Percentiles rank a stretch among this genome's conserved stretches.
phyloP scores from a whole-genome alignment of 2,888 invertebrate species.

The Rosalia funebris region DNA sequence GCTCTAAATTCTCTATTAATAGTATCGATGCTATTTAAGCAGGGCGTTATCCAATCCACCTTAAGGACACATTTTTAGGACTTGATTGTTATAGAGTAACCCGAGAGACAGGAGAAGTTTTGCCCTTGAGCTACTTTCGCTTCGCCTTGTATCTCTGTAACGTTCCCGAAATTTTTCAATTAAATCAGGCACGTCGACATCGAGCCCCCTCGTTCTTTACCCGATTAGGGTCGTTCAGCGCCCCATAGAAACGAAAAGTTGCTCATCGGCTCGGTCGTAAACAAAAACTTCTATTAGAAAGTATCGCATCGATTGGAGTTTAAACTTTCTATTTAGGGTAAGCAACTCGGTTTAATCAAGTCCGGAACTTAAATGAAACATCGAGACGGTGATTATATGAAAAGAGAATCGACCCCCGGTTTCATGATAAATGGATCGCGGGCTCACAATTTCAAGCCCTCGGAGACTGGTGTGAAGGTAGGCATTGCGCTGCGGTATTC shows the following conservation, averaged over 20 bases:
- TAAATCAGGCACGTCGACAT: background rate
- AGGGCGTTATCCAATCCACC: too few relatives aligned
- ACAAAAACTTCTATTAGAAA: conserved; percentile 12
- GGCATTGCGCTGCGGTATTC: too few relatives aligned
- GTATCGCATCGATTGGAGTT: conserved; percentile 13
- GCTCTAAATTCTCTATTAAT: too few relatives aligned
- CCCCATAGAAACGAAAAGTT: background rate
- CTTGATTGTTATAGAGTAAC: too few relatives aligned
- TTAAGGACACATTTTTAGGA: too few relatives aligned
- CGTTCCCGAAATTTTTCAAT: background rate
- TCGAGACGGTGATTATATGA: conserved; percentile 25
- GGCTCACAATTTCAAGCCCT: conserved; percentile 8
- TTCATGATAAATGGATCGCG: conserved; percentile 38
- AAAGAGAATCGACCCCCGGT: conserved; percentile 20
- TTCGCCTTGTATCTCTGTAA: too few relatives aligned
- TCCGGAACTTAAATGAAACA: conserved; percentile 33
- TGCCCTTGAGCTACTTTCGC: too few relatives aligned
- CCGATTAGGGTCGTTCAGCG: too few relatives aligned
- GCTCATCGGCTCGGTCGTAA: background rate
- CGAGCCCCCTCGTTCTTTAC: background rate
- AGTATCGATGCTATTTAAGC: too few relatives aligned
- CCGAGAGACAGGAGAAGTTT: too few relatives aligned
- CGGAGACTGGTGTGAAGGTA: conserved; percentile 14
- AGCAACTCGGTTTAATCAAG: conserved; percentile 17
- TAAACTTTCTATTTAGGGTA: conserved; percentile 12